A percentile compares a stretch with the other conserved stretches of the same genome.
Conservation (phyloP, 1,140 invertebrate species). For the Penaeus chinensis region DNA sequence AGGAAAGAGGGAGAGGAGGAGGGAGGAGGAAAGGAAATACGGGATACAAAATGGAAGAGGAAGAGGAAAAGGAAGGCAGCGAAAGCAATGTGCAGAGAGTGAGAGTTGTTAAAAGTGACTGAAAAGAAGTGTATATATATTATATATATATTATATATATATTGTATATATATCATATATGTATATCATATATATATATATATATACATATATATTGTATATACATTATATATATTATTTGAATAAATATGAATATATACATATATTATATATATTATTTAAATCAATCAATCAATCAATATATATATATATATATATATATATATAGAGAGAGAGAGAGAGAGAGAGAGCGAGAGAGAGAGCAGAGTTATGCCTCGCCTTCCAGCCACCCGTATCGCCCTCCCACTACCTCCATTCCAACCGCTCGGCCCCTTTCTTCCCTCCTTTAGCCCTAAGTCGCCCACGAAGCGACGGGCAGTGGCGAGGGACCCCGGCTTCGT, state of each 20-base stretch:
- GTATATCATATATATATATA: background rate
- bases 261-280: background rate
- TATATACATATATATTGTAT: slow-evolving; percentile 8
- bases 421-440: too few relatives aligned
- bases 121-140: background rate
- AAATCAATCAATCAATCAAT: background rate
- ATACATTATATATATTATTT: background rate
- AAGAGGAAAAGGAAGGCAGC: too few relatives aligned
- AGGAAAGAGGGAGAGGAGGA: background rate
- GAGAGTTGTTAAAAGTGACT: background rate
- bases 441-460: too few relatives aligned
- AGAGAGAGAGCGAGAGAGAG: too few relatives aligned
- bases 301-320: slow-evolving; percentile 19
- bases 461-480: too few relatives aligned
- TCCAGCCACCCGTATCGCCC: too few relatives aligned
- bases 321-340: too few relatives aligned
- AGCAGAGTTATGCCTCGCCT: too few relatives aligned
- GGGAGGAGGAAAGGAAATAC: background rate
- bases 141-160: background rate
- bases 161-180: slow-evolving; percentile 14
- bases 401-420: too few relatives aligned
- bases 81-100: background rate
- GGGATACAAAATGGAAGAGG: background rate
- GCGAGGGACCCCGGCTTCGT: too few relatives aligned
- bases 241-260: background rate